These are phyloP conservation scores for Xiphias gladius DNA, from an alignment of 2,113 vertebrate species.

Conservation along the genomic window DNA sequence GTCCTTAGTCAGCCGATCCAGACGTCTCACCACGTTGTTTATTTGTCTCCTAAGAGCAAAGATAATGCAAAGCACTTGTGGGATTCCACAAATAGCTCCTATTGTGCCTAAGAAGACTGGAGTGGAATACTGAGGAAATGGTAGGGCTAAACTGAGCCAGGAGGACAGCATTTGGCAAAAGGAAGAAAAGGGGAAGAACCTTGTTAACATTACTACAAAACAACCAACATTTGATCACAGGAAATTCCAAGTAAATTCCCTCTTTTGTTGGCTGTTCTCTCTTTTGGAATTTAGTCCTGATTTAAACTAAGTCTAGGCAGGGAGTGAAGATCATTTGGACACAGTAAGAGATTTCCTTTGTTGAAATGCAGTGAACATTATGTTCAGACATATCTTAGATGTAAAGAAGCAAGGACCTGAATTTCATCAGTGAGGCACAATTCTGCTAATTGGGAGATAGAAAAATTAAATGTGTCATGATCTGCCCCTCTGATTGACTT, in stretches of 20 bases:
- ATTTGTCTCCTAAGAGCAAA: conserved; percentile 54
- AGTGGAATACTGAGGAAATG: conserved; percentile 33
- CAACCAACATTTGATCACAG: conserved; percentile 64
- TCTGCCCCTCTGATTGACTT: too few species aligned
- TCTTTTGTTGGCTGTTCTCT: conserved; percentile 32
- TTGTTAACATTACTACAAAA: conserved; percentile 54
- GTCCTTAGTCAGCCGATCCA: conserved; percentile 54
- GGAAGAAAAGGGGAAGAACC: conserved; percentile 40
- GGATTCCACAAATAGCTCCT: conserved; percentile 56
- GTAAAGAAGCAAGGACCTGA: neutral
- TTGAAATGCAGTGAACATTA: neutral
- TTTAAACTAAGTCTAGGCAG: conserved; percentile 9
- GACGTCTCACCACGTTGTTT: conserved; percentile 58
- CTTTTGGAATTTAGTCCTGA: conserved; percentile 28
- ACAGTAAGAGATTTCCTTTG: neutral
- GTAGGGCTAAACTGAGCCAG: conserved; percentile 23
- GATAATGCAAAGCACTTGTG: conserved; percentile 66
- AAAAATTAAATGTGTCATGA: neutral
- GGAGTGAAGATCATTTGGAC: conserved; percentile 15
- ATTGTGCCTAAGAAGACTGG: conserved; percentile 42
- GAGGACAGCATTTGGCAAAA: conserved; percentile 8
- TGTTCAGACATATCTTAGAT: neutral
- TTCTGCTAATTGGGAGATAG: neutral
- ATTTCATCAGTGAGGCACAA: neutral
- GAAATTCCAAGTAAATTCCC: conserved; percentile 72